Conservation (phyloP, 2,888 invertebrate genomes). For the Poecilobothrus nobilitatus region DNA sequence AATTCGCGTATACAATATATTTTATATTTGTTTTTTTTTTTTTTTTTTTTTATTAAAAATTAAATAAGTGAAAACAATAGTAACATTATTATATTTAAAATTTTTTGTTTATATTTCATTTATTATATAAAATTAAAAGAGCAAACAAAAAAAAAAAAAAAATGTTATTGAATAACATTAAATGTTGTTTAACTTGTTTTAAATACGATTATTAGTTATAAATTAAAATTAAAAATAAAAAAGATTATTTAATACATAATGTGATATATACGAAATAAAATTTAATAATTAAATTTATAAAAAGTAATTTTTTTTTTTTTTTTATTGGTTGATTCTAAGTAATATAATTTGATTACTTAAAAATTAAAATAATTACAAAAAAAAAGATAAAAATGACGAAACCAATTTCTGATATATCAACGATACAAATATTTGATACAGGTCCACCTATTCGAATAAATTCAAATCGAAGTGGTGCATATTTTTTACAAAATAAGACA, state of each 20-base stretch:
- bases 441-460: background rate
- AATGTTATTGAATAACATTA: background rate
- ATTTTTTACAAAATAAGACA: background rate
- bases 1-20: too few relatives aligned
- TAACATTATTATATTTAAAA: background rate
- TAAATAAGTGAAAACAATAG: too few relatives aligned
- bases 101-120: background rate
- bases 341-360: too few relatives aligned
- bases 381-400: background rate
- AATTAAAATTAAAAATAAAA: too few relatives aligned
- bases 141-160: too few relatives aligned
- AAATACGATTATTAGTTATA: background rate
- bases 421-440: slow-evolving; percentile 8
- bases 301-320: too few relatives aligned
- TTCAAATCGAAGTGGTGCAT: background rate
- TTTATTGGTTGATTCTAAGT: too few relatives aligned
- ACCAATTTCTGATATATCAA: background rate
- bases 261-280: too few relatives aligned
- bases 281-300: too few relatives aligned
- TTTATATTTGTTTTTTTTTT: too few relatives aligned
- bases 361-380: background rate
- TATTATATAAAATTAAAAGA: background rate
- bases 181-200: background rate
- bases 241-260: too few relatives aligned
- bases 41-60: too few relatives aligned